Evolutionary conservation across 2,888 invertebrate species (phyloP).

Genomic region (Timandra comae): DNA sequence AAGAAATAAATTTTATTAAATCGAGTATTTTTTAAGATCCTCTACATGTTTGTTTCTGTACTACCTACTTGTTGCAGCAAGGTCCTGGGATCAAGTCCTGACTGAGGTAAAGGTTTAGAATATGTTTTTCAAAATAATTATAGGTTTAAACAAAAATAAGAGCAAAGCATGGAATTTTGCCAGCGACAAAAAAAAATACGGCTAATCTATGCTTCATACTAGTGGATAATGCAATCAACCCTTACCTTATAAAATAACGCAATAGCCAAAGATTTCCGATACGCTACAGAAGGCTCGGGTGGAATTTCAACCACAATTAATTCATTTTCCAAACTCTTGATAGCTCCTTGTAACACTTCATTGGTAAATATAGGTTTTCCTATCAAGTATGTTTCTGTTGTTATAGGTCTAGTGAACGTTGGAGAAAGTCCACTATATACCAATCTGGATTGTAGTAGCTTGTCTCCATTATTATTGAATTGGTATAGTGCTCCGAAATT

Average conservation of each 20-base stretch:
- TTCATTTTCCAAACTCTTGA: slow-evolving; percentile 35
- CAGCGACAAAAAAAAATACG: no score
- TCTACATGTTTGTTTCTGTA: no score
- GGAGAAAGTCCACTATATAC: slow-evolving; percentile 77
- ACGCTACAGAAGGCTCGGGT: slow-evolving; percentile 75
- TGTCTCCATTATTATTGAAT: slow-evolving; percentile 33
- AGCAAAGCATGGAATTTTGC: no score
- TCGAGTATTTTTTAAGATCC: no score
- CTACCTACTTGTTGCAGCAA: no score
- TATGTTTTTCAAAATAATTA: no score
- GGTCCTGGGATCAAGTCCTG: no score
- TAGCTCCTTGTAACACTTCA: slow-evolving; percentile 49
- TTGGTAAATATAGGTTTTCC: slow-evolving; percentile 58
- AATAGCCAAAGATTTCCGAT: slow-evolving; percentile 75
- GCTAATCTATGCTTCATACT: no score
- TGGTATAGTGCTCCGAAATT: slow-evolving; percentile 83
- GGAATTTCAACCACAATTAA: slow-evolving; percentile 40
- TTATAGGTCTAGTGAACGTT: slow-evolving; percentile 53
- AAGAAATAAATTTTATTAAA: not conserved
- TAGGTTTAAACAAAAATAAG: no score
- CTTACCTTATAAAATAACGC: slow-evolving; percentile 65
- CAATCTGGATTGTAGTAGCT: slow-evolving; percentile 39
- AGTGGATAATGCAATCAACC: no score
- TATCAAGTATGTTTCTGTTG: slow-evolving; percentile 64
- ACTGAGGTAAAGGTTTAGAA: no score